phyloP scores from a whole-genome alignment of 2,113 vertebrate genomes.

The Pedetes capensis region DNA sequence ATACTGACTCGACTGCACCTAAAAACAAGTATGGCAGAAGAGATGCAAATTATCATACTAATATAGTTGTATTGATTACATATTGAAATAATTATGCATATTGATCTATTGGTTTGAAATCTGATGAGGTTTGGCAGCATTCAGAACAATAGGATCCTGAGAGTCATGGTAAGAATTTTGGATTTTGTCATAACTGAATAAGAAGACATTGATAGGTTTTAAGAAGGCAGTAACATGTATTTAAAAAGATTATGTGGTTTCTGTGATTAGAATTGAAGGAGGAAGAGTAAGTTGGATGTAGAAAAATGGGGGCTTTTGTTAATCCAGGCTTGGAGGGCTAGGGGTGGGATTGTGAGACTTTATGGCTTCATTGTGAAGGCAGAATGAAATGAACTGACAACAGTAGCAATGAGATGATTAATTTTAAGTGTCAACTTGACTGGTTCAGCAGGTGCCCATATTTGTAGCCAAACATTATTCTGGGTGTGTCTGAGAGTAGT shows the following conservation, averaged over 20 bases:
- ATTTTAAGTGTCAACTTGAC: background rate
- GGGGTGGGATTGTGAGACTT: background rate
- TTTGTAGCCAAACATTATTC: background rate
- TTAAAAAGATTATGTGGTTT: background rate
- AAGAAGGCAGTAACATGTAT: background rate
- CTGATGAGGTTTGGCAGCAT: background rate
- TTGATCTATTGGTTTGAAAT: background rate
- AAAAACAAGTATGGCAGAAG: background rate
- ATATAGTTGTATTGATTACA: background rate
- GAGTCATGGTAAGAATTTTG: background rate
- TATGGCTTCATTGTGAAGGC: background rate
- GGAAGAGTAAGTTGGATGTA: background rate
- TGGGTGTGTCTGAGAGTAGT: background rate
- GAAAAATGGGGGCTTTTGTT: background rate
- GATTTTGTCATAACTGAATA: background rate
- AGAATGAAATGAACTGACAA: background rate
- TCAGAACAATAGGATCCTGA: background rate
- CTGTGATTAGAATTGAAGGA: background rate
- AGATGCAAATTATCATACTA: background rate
- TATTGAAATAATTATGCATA: background rate
- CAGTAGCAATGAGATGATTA: background rate
- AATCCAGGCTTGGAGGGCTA: background rate
- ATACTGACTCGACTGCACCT: too few species aligned
- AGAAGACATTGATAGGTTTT: background rate
- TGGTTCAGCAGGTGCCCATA: background rate